phyloP scores from a whole-genome alignment of 2,888 invertebrate species.

The Drosophila emarginata region DNA sequence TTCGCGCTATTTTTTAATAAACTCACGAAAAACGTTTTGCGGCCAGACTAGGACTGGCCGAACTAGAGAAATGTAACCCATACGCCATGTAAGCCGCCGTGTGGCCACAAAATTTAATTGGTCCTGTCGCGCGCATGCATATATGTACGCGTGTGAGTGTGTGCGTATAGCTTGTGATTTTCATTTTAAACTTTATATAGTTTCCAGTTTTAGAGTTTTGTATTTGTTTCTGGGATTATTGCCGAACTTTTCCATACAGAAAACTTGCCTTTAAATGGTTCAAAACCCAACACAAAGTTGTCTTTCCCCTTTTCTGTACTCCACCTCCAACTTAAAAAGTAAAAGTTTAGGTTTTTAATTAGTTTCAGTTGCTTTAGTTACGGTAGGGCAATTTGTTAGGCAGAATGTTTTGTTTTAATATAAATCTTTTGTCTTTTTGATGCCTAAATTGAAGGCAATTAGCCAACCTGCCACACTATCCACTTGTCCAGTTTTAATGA shows the following conservation, averaged over 20 bases:
- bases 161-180: slow-evolving; percentile 24
- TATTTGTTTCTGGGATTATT: slow-evolving; percentile 54
- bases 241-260: slow-evolving; percentile 27
- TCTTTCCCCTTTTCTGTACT: not conserved
- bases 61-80: slow-evolving; percentile 53
- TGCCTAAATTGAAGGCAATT: not conserved
- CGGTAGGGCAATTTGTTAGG: slow-evolving; percentile 58
- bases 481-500: not conserved
- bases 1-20: slow-evolving; percentile 39
- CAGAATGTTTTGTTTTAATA: slow-evolving; percentile 33
- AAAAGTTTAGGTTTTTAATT: slow-evolving; percentile 72
- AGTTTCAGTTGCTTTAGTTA: slow-evolving; percentile 68
- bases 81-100: slow-evolving; percentile 57
- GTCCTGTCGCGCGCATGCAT: slow-evolving; percentile 35
- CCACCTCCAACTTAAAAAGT: slow-evolving; percentile 46
- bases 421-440: slow-evolving; percentile 14
- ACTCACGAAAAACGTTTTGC: slow-evolving; percentile 53
- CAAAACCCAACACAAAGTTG: slow-evolving; percentile 32
- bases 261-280: slow-evolving; percentile 40
- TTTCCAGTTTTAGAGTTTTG: slow-evolving; percentile 45
- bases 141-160: not conserved
- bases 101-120: slow-evolving; percentile 67
- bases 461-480: not conserved
- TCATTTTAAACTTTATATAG: slow-evolving; percentile 73
- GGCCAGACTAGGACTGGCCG: slow-evolving; percentile 14